Evolutionary conservation across 2,113 vertebrate genomes (phyloP).

Genomic region (rabbit (Oryctolagus cuniculus)): DNA sequence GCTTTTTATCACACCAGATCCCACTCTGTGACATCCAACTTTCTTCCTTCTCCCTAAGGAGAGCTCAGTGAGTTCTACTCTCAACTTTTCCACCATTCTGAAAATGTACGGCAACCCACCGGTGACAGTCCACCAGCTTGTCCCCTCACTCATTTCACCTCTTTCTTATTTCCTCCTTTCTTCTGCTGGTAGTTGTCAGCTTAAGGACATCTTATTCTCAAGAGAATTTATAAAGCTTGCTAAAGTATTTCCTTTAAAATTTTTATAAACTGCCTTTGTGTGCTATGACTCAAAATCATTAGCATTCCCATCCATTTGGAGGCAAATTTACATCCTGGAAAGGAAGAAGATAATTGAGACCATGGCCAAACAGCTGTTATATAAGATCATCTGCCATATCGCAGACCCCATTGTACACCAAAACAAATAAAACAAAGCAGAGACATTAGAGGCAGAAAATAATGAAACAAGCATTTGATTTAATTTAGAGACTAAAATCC

Average conservation of each 20-base stretch:
- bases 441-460: background rate
- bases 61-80: background rate
- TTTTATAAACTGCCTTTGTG: background rate
- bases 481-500: slow-evolving; percentile 6
- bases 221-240: background rate
- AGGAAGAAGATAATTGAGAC: background rate
- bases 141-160: background rate
- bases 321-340: background rate
- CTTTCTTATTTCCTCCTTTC: background rate
- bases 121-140: background rate
- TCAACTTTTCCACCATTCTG: background rate
- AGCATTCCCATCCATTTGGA: background rate
- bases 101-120: background rate
- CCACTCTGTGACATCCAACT: no score
- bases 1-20: background rate
- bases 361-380: background rate
- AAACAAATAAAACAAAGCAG: slow-evolving; percentile 21
- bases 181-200: background rate
- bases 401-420: background rate
- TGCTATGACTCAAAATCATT: slow-evolving; percentile 15
- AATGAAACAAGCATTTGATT: background rate
- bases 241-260: slow-evolving; percentile 5
- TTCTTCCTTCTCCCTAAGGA: background rate
- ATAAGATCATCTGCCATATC: background rate
- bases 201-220: background rate